Base-by-base conservation (phyloP, 2,797 vertebrate species). In the Dendrocincla tyrannina region DNA sequence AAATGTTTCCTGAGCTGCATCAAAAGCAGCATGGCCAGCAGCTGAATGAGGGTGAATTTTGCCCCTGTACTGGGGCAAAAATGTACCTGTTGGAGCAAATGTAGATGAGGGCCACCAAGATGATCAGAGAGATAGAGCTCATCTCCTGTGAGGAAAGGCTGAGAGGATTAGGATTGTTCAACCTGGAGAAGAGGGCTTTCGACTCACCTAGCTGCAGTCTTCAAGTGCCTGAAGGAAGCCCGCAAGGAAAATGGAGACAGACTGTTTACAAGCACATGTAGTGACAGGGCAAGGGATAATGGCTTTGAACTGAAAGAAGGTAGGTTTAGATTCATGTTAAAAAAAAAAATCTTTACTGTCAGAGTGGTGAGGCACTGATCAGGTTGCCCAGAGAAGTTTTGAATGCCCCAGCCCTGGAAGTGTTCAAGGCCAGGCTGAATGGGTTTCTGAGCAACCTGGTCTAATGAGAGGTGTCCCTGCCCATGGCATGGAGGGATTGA, bases 71-170 rank as follows among this genome's bases (percentile, higher is more conserved):
- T n/a, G n/a, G n/a, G n/a, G n/a, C n/a, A n/a, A n/a, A n/a, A n/a
- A n/a, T n/a, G n/a, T n/a, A n/a, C n/a, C n/a, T n/a, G 13, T 1
- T 32, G 10, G 46, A 60, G 9, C 0, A 1, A 60, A 32, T 8
- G 17, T 35, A 68, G 30, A n/a, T 3, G 2, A 68, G 25, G 33
- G 9, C 2, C 55, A 35, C 13, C 1, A 62, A 42, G 23, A 11
- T 20, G 9, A 14, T 42, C 18, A 42, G 32, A 62, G 23, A 16
- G 32, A 20, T 42, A 41, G 9, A 55, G 11, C 8, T 37, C 1
- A 22, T 62, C 25, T 62, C 4, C 10, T 35, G 1, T 10, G 9
- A 42, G 41, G 22, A 75, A 35, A 49, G 27, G 6, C 15, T n/a
- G 27, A 55, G 32, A 23, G 3, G 53, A 28, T 6, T 37, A 0